Evolutionary conservation across 2,888 invertebrate species (phyloP), one percentile per base, ranked within the genome.

Genomic region (Drosophila ezoana): DNA sequence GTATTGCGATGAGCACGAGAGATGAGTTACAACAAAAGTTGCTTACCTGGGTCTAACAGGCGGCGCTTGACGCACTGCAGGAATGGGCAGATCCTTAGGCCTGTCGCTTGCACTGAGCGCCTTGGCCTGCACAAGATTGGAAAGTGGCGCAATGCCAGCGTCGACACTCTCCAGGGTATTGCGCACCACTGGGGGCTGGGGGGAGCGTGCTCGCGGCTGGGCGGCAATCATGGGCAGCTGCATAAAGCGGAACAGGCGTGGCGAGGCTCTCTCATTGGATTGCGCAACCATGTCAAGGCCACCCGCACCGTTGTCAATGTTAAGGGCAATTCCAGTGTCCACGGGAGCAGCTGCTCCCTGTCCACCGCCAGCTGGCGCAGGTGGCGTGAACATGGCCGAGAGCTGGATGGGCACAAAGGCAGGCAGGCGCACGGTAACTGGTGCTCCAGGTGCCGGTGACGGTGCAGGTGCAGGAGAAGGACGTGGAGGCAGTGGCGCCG

Each of bases 301-400:
- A 18, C 13, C 52, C 10, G 23, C 23, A n/a, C 38, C 41, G 6
- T 28, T 3, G 4, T 49, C 62, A 38, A 45, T 23, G 14, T 47
- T 16, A 3, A 28, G 18, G 6, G 32, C 51, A 3, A 18, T 57
- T 0, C 16, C 56, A 2, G 23, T 35, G 3, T 18, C 48, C 0
- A 14, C 69, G 5, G 28, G 13, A 11, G n/a, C 58, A 1, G 23
- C 33, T 1, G 32, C 41, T 10, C 18, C 63, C 0, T 9, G 5
- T 3, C 11, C 45, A 11, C 14, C 51, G 8, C 10, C 53, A 0
- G 33, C 65, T 4, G 40, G 16, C 1, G 23, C 35, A 86, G 92
- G 18, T 92, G 92, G 91, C 90, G 93, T 49, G 89, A 88, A 91
- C 91, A 91, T 90, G 14, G 91, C 91, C 2, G 91, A 85, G 3